These are phyloP conservation scores for Apodemus sylvaticus DNA, from an alignment of 2,113 vertebrate genomes.

Conservation along the genomic window DNA sequence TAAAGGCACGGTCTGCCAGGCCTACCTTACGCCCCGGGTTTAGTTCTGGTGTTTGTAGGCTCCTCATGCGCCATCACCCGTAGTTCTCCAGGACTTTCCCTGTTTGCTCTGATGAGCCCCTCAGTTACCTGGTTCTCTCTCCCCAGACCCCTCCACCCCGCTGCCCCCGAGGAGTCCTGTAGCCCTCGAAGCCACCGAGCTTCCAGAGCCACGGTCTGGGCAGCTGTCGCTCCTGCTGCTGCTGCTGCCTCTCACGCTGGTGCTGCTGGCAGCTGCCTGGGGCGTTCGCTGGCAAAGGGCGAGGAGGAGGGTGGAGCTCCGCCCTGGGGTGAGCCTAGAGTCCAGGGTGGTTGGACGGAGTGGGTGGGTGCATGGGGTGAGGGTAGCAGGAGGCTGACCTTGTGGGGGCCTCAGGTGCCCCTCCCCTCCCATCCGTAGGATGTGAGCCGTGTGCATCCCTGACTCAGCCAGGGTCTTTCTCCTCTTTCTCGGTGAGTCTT, in stretches of 20 bases:
- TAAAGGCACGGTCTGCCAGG: neutral
- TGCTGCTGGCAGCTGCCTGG: slow-evolving; percentile 30
- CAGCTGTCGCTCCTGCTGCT: slow-evolving; percentile 19
- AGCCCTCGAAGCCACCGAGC: slow-evolving; percentile 31
- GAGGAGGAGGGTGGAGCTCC: slow-evolving; percentile 76
- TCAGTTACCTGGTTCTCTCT: neutral
- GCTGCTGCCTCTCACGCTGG: neutral
- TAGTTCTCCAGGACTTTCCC: neutral
- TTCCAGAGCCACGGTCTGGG: neutral
- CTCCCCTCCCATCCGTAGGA: slow-evolving; percentile 79
- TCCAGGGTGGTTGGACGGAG: slow-evolving; percentile 58
- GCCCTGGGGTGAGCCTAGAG: slow-evolving; percentile 81
- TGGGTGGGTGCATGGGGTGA: slow-evolving; percentile 83
- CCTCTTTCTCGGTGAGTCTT: neutral
- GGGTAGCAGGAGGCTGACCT: slow-evolving; percentile 83
- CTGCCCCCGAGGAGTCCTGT: neutral
- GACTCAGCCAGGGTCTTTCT: neutral
- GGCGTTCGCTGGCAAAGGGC: slow-evolving; percentile 84
- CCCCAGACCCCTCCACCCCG: slow-evolving; percentile 47
- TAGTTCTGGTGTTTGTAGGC: neutral
- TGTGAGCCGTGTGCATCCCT: accelerated
- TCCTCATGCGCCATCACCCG: neutral
- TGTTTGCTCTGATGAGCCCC: neutral
- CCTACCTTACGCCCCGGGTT: neutral
- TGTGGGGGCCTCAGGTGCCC: slow-evolving; percentile 83